These are phyloP conservation scores for Cassiopea andromeda DNA, from an alignment of 30 jellyfish, hydroid and myxozoan species.

Conservation along the genomic window DNA sequence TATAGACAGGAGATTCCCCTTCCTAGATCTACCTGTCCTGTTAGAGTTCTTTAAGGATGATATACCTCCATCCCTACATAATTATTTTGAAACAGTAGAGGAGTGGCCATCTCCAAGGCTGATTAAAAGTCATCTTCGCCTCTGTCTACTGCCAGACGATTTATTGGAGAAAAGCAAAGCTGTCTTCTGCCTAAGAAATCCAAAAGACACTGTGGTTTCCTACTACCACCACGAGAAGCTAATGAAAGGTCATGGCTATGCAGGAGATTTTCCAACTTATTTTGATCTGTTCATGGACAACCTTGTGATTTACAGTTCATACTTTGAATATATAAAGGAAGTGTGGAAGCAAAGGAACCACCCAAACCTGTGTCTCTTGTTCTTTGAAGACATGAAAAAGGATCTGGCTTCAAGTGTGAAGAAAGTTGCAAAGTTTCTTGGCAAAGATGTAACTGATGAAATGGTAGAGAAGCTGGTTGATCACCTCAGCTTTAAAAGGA, in stretches of 20 bases:
- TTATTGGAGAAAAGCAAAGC: constrained; percentile 1
- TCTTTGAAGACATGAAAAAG: constrained; percentile 38
- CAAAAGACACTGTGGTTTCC: constrained; percentile 29
- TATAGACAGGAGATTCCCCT: constrained; percentile 5
- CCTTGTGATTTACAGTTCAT: constrained; percentile 29
- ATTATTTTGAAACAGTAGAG: not conserved
- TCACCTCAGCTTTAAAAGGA: not conserved
- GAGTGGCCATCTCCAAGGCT: not conserved
- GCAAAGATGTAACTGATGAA: not conserved
- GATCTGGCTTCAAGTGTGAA: constrained; percentile 23
- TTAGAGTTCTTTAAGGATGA: not conserved
- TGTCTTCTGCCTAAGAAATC: constrained; percentile 23
- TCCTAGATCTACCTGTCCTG: not conserved
- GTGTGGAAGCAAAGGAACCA: constrained; percentile 51
- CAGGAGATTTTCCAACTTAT: constrained; percentile 6
- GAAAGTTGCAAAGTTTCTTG: constrained; percentile 20
- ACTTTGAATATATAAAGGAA: constrained; percentile 26
- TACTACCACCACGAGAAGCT: constrained; percentile 21
- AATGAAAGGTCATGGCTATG: not conserved
- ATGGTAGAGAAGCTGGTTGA: not conserved
- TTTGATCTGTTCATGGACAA: constrained; percentile 47
- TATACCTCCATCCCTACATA: not conserved
- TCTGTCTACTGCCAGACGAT: not conserved
- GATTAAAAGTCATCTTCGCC: not conserved
- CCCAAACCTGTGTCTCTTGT: constrained; percentile 19